Conservation (phyloP, 92 coral and sea anemone genomes). For the Bergia sp. region DNA sequence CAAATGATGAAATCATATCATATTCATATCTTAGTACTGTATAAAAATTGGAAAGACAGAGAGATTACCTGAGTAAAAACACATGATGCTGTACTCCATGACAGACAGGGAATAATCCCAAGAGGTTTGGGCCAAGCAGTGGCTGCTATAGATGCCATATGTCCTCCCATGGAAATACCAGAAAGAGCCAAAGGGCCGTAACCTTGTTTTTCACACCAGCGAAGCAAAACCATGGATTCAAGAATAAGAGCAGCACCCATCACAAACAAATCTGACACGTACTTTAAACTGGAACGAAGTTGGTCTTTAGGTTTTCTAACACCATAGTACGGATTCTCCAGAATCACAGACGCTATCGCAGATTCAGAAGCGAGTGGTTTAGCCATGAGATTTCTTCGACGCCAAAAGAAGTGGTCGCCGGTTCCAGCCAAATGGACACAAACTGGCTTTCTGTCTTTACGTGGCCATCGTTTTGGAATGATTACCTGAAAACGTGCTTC, state of each 20-base stretch:
- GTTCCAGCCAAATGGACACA: constrained; percentile 96
- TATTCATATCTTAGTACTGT: background rate
- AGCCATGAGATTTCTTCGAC: constrained; percentile 93
- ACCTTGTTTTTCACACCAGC: constrained; percentile 90
- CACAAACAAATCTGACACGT: constrained; percentile 87
- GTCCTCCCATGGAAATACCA: constrained; percentile 98
- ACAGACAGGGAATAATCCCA: constrained; percentile 89
- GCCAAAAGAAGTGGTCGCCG: constrained; percentile 96
- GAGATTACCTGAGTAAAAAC: constrained; percentile 87
- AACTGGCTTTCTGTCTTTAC: constrained; percentile 71
- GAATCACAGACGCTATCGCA: constrained; percentile 83
- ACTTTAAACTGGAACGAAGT: constrained; percentile 81
- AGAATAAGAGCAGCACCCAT: constrained; percentile 95
- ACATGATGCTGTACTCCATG: constrained; percentile 97
- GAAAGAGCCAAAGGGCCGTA: constrained; percentile 90
- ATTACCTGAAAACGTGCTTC: constrained; percentile 88
- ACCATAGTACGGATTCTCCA: constrained; percentile 95
- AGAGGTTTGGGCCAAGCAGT: constrained; percentile 97
- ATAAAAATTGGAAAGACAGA: background rate
- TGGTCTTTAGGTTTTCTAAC: constrained; percentile 89
- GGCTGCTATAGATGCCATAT: constrained; percentile 98
- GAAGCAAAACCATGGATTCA: constrained; percentile 82
- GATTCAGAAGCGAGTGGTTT: constrained; percentile 85
- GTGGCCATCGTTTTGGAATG: constrained; percentile 75
- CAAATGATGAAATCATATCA: background rate